Evolutionary conservation across 2,113 vertebrate species (phyloP).

Genomic region (Lota lota): DNA sequence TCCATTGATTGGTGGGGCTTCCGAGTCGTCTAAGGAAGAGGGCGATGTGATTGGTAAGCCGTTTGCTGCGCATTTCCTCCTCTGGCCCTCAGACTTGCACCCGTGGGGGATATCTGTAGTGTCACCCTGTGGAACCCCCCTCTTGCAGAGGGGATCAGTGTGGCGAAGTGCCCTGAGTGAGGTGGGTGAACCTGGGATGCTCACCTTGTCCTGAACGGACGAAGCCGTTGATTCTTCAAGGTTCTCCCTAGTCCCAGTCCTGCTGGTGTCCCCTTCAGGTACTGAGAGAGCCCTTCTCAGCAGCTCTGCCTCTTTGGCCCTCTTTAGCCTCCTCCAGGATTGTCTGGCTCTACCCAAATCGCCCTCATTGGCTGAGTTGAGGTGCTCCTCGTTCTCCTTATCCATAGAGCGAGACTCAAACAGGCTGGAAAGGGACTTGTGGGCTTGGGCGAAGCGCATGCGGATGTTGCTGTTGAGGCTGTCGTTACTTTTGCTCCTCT

Average conservation of each 20-base stretch:
- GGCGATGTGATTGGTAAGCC: slow-evolving; percentile 49
- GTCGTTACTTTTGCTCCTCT: slow-evolving; percentile 72
- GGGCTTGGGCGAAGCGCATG: slow-evolving; percentile 77
- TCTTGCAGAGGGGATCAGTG: slow-evolving; percentile 54
- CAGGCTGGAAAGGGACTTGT: slow-evolving; percentile 81
- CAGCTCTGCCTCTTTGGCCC: slow-evolving; percentile 63
- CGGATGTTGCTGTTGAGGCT: slow-evolving; percentile 76
- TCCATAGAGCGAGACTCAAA: slow-evolving; percentile 78
- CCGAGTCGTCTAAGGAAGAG: slow-evolving; percentile 37
- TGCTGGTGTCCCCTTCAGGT: slow-evolving; percentile 26
- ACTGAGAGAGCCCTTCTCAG: slow-evolving; percentile 57
- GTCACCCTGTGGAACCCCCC: slow-evolving; percentile 23
- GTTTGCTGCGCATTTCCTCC: slow-evolving; percentile 56
- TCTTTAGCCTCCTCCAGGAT: slow-evolving; percentile 73
- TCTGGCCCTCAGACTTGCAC: slow-evolving; percentile 55
- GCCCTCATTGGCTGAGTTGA: slow-evolving; percentile 50
- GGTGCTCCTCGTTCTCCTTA: slow-evolving; percentile 70
- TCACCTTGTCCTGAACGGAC: slow-evolving; percentile 23
- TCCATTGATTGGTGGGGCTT: slow-evolving; percentile 42
- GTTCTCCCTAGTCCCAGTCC: not conserved
- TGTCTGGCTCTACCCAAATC: slow-evolving; percentile 66
- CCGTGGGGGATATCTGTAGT: slow-evolving; percentile 37
- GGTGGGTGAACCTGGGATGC: slow-evolving; percentile 27
- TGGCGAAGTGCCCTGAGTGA: slow-evolving; percentile 35
- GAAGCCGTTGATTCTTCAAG: slow-evolving; percentile 14